Evolutionary conservation across 2,888 invertebrate genomes (phyloP).

Genomic region (Eulithis testata): DNA sequence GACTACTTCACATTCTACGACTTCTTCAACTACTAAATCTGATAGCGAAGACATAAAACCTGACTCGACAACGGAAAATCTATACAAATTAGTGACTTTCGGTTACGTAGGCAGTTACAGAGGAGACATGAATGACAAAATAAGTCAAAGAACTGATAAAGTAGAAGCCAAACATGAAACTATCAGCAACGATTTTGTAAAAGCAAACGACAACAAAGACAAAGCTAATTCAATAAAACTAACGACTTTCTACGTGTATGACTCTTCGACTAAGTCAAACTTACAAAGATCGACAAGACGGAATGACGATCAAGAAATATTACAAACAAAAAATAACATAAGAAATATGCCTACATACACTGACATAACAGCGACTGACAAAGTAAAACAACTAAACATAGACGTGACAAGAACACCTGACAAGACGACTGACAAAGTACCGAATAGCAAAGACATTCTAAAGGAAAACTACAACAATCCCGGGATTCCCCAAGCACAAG

Average conservation of each 20-base stretch:
- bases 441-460: constrained; percentile 45
- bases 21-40: constrained; percentile 33
- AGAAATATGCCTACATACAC: constrained; percentile 22
- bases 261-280: constrained; percentile 74
- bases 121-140: constrained; percentile 52
- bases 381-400: constrained; percentile 18
- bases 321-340: constrained; percentile 55
- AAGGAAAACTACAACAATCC: constrained; percentile 57
- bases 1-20: constrained; percentile 26
- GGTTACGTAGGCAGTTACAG: constrained; percentile 79
- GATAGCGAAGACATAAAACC: constrained; percentile 37
- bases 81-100: constrained; percentile 78
- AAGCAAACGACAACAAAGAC: constrained; percentile 45
- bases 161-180: constrained; percentile 48
- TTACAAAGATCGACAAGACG: constrained; percentile 72
- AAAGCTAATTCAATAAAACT: constrained; percentile 56
- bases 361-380: constrained; percentile 10
- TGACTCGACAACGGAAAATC: constrained; percentile 67
- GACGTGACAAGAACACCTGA: constrained; percentile 38
- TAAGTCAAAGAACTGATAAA: constrained; percentile 35
- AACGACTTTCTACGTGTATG: constrained; percentile 74
- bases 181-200: constrained; percentile 70
- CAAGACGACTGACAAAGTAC: constrained; percentile 29
- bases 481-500: constrained; percentile 49
- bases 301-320: constrained; percentile 60